phyloP scores from a whole-genome alignment of 92 coral and sea anemone species.

The Anthopleura xanthogrammica region DNA sequence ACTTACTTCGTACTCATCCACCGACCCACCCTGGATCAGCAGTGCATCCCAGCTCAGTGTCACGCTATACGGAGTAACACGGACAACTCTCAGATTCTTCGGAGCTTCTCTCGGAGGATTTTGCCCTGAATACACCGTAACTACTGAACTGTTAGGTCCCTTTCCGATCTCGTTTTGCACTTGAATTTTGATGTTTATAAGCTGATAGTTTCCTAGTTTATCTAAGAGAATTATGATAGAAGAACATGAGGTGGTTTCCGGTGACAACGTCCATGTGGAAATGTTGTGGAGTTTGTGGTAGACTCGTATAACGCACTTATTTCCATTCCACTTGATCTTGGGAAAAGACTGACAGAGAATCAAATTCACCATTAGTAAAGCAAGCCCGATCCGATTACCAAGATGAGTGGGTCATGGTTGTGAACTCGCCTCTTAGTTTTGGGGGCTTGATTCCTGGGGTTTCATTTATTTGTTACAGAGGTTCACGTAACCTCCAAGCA shows the following conservation, averaged over 20 bases:
- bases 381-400: too few relatives aligned
- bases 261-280: neutral
- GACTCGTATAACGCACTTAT: conserved; percentile 22
- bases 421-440: too few relatives aligned
- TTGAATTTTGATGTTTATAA: conserved; percentile 32
- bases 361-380: too few relatives aligned
- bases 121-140: conserved; percentile 50
- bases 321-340: conserved; percentile 38
- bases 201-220: conserved; percentile 18
- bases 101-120: conserved; percentile 23
- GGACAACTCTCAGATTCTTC: neutral
- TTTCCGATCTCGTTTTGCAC: conserved; percentile 27
- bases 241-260: neutral
- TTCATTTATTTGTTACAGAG: too few relatives aligned
- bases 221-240: neutral
- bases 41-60: conserved; percentile 30
- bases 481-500: too few relatives aligned
- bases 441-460: too few relatives aligned
- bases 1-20: conserved; percentile 53
- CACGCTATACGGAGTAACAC: conserved; percentile 31
- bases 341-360: conserved; percentile 38
- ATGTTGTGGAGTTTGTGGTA: conserved; percentile 24
- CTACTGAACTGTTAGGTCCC: conserved; percentile 49
- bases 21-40: conserved; percentile 13
- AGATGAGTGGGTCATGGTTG: too few relatives aligned